Evolutionary conservation across 2,113 vertebrate genomes (phyloP).

Genomic region (Herpetotheres cachinnans): DNA sequence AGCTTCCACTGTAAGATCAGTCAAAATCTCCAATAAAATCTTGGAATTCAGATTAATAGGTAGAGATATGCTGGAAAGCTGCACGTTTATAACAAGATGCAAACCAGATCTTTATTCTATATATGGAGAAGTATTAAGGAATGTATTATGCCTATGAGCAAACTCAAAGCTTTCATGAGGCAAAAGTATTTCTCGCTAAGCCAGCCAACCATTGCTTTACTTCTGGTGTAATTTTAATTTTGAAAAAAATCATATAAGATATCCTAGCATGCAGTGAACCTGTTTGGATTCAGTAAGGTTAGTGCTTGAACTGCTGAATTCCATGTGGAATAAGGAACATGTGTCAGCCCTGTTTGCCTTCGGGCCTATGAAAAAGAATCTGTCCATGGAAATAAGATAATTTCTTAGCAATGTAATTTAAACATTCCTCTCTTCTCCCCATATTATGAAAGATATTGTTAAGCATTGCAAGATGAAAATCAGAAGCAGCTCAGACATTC

Average conservation of each 20-base stretch:
- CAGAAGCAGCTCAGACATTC: not conserved
- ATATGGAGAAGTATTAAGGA: not conserved
- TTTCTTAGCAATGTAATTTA: slow-evolving; percentile 1
- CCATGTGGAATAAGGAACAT: not conserved
- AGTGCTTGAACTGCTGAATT: not conserved
- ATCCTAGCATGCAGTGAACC: not conserved
- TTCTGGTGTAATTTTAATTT: not conserved
- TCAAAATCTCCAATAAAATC: not conserved
- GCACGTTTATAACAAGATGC: not conserved
- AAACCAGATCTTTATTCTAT: not conserved
- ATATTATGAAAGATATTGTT: not conserved
- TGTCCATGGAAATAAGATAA: not conserved
- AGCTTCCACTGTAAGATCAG: not conserved
- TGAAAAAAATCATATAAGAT: not conserved
- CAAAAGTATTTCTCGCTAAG: not conserved
- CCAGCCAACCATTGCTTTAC: not conserved
- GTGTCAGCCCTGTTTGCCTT: not conserved
- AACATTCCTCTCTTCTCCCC: not conserved
- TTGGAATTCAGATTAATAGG: not conserved
- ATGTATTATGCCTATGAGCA: not conserved
- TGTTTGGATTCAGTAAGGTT: not conserved
- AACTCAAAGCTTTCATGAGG: not conserved
- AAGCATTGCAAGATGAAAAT: slow-evolving; percentile 18
- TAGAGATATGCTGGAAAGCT: not conserved
- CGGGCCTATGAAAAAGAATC: not conserved